Evolutionary conservation across 1,140 invertebrate species (phyloP).

Genomic region (Drosophila lacteicornis): DNA sequence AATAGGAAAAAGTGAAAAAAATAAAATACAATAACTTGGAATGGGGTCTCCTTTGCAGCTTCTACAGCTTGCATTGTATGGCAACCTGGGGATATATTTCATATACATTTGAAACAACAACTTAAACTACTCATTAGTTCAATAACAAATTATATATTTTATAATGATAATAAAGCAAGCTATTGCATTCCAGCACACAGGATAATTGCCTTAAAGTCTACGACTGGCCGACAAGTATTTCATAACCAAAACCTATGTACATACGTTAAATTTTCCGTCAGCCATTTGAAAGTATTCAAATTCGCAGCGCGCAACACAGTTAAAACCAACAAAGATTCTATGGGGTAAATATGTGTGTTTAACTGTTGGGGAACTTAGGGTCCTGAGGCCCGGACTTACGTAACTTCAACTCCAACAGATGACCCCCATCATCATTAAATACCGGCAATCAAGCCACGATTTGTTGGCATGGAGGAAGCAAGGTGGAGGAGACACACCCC

Average conservation of each 20-base stretch:
- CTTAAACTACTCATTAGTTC: not conserved
- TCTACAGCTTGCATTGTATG: no score
- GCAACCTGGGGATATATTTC: no score
- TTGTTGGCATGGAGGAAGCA: slow-evolving; percentile 17
- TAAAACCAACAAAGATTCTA: slow-evolving; percentile 13
- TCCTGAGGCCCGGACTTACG: slow-evolving; percentile 1
- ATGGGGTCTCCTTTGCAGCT: no score
- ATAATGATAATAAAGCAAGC: slow-evolving; percentile 1
- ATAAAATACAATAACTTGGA: not conserved
- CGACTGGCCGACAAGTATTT: slow-evolving; percentile 13
- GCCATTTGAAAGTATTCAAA: slow-evolving; percentile 31
- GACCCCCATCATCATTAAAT: slow-evolving; percentile 35
- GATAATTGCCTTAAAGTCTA: slow-evolving; percentile 18
- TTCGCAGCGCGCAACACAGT: slow-evolving; percentile 6
- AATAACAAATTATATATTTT: not conserved
- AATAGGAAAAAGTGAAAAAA: not conserved
- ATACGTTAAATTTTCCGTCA: slow-evolving; percentile 4
- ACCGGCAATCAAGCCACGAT: slow-evolving; percentile 9
- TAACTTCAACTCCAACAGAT: slow-evolving; percentile 9
- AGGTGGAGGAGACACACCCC: slow-evolving; percentile 12
- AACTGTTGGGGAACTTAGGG: not conserved
- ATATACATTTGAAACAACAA: not conserved
- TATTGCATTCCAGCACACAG: slow-evolving; percentile 2
- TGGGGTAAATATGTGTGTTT: not conserved
- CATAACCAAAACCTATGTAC: not conserved